phyloP scores from a whole-genome alignment of 1,140 invertebrate genomes.

The Pachypeltis micranthus region DNA sequence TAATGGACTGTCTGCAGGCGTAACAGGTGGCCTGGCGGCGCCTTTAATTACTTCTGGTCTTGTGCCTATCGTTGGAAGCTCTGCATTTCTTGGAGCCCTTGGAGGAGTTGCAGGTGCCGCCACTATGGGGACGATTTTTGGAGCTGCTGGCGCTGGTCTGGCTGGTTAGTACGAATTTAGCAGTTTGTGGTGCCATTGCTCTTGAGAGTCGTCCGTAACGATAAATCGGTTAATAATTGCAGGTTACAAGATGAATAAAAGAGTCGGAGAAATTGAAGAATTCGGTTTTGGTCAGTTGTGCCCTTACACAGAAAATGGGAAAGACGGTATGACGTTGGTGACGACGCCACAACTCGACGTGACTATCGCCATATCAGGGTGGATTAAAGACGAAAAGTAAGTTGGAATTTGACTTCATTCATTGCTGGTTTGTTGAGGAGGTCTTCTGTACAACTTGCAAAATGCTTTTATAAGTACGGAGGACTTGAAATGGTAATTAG shows the following conservation, averaged over 20 bases:
- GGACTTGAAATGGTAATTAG: too few species aligned
- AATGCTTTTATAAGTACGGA: too few species aligned
- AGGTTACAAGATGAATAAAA: constrained; percentile 60
- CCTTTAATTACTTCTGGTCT: constrained; percentile 54
- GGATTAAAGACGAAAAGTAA: constrained; percentile 42
- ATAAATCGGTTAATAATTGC: too few species aligned
- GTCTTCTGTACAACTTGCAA: too few species aligned
- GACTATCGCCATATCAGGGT: constrained; percentile 54
- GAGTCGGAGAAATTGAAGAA: constrained; percentile 58
- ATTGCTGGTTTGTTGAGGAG: too few species aligned
- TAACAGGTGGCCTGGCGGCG: constrained; percentile 54
- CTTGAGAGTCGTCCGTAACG: too few species aligned
- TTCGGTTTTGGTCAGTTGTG: constrained; percentile 49
- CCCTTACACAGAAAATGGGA: constrained; percentile 20
- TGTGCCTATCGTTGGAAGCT: constrained; percentile 41
- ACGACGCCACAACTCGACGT: constrained; percentile 43
- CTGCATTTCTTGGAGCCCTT: constrained; percentile 43
- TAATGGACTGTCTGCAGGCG: constrained; percentile 20
- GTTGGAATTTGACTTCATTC: too few species aligned
- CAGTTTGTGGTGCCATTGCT: too few species aligned
- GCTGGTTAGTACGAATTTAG: constrained; percentile 44
- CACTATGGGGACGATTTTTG: constrained; percentile 54
- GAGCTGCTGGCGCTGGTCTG: constrained; percentile 53
- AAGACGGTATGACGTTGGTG: constrained; percentile 16
- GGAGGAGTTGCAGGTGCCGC: constrained; percentile 47